Evolutionary conservation across 2,888 invertebrate genomes (phyloP), one percentile per base, ranked within the genome.

Genomic region (Ceriagrion tenellum): DNA sequence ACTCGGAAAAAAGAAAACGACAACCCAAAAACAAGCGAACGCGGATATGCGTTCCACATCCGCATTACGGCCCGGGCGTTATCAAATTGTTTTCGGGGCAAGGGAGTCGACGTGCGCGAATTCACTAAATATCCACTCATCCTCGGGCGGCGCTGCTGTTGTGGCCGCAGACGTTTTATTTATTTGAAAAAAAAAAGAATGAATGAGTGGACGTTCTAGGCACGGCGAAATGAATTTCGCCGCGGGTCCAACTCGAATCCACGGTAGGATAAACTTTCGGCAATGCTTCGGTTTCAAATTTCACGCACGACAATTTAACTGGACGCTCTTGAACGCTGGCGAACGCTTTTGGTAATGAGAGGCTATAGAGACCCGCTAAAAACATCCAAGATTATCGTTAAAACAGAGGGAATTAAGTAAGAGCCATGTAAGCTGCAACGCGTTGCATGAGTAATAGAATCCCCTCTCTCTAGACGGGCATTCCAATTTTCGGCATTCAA

Each of bases 21-120:
- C n/a, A 26, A n/a, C 16, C 10, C 69, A 8, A 26, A 69, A 69
- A 69, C 69, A n/a, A 26, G n/a, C 69, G 69, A 26, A 10, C 69
- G n/a, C n/a, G n/a, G n/a, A 4, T n/a, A 69, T n/a, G n/a, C 69
- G 69, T 69, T 69, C 69, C n/a, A 69, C 69, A 69, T 69, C 69
- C 69, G 69, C 69, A 69, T 69, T 26, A 69, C 69, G 10, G 69
- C n/a, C 69, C 12, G 69, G n/a, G 69, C 69, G n/a, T 69, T 69
- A 69, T 69, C 69, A 69, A 69, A 69, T 69, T 69, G 69, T 69
- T 69, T 69, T 69, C 69, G 69, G n/a, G 69, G 69, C 69, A n/a
- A n/a, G 69, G 69, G 69, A n/a, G n/a, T n/a, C n/a, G 69, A 69
- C 69, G 69, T 69, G 69, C 69, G n/a, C 69, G 69, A 69, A 69